Evolutionary conservation across 2,113 vertebrate genomes (phyloP).

Genomic region (Phylloscopus trochilus): DNA sequence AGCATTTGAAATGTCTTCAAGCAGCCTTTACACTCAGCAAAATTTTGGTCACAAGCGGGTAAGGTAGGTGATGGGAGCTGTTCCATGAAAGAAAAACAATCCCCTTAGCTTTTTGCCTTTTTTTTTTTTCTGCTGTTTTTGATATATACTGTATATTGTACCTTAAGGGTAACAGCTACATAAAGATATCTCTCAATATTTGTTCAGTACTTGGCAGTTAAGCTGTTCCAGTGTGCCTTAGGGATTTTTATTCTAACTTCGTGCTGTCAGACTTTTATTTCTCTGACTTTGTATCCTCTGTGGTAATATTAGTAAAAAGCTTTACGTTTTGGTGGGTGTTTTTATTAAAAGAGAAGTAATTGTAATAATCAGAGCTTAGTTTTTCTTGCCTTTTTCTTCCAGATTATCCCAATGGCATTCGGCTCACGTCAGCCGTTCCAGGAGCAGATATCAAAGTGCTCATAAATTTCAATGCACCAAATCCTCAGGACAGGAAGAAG

Average conservation of each 20-base stretch:
- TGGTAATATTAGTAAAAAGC: background rate
- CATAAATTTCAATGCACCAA: conserved; percentile 98
- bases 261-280: background rate
- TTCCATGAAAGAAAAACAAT: background rate
- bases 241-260: background rate
- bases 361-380: conserved; percentile 8
- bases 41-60: background rate
- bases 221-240: background rate
- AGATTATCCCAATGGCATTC: conserved; percentile 97
- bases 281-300: background rate
- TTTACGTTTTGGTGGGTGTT: background rate
- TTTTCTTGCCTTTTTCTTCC: background rate
- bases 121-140: background rate
- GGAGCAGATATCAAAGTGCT: conserved; percentile 94
- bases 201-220: background rate
- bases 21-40: background rate
- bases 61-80: background rate
- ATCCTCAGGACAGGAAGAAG: conserved; percentile 97
- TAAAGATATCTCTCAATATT: background rate
- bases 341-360: background rate
- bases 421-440: conserved; percentile 91
- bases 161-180: background rate
- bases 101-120: accelerated
- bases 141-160: background rate
- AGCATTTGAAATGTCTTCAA: background rate